Conservation (phyloP, 2,797 vertebrate species). For the Karalla daura region DNA sequence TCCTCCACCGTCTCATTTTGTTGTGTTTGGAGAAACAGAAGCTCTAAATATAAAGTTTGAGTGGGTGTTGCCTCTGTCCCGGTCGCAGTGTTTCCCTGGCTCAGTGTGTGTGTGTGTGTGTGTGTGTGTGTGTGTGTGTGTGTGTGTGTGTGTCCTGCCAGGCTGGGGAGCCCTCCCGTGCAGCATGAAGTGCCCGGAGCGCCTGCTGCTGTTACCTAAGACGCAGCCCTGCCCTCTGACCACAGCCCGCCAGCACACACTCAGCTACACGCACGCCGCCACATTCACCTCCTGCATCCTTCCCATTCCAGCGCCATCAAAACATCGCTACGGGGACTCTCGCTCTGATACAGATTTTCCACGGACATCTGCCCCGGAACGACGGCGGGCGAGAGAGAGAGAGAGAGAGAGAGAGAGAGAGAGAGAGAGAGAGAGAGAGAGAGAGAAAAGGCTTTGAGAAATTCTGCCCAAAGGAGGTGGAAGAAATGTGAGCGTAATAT, state of each 20-base stretch:
- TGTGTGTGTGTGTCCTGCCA: conserved; percentile 41
- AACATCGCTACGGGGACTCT: conserved; percentile 62
- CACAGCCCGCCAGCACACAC: conserved; percentile 42
- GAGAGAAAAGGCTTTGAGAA: conserved; percentile 44
- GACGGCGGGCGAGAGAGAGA: conserved; percentile 35
- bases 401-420: no score
- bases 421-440: no score
- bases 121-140: conserved; percentile 26
- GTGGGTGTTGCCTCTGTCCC: no score
- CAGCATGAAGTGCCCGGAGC: conserved; percentile 51
- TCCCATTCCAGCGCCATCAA: conserved; percentile 56
- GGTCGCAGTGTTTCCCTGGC: conserved; percentile 26
- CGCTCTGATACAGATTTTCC: conserved; percentile 60
- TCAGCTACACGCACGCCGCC: conserved; percentile 24
- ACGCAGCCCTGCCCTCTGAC: conserved; percentile 61
- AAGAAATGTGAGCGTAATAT: conserved; percentile 81
- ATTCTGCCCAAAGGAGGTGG: conserved; percentile 69
- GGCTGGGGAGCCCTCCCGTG: conserved; percentile 53
- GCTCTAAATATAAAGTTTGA: no score
- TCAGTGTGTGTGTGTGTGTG: conserved; percentile 33
- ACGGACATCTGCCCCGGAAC: conserved; percentile 63
- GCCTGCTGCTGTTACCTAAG: conserved; percentile 62
- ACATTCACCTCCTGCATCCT: conserved; percentile 32
- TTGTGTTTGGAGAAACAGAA: conserved; percentile 37
- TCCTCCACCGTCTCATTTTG: conserved; percentile 44